These are phyloP conservation scores for Mellilla xanthometata DNA, from an alignment of 2,888 invertebrate genomes.

Conservation along the genomic window DNA sequence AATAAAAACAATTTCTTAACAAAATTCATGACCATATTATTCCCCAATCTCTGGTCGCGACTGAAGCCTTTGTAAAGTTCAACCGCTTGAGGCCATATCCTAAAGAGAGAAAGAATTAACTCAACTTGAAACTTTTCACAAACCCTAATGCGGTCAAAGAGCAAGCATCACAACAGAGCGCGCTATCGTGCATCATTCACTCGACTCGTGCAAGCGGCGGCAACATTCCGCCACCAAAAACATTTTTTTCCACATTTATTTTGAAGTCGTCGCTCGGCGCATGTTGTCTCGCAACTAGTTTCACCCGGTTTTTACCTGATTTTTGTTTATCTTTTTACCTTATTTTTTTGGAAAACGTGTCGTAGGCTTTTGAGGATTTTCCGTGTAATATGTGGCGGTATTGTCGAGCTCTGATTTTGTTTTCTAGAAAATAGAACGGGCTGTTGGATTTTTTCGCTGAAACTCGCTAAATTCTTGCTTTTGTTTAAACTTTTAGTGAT, in stretches of 20 bases:
- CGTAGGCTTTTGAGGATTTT: constrained; percentile 35
- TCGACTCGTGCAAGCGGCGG: constrained; percentile 43
- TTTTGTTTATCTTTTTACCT: constrained; percentile 30
- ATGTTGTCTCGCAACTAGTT: constrained; percentile 41
- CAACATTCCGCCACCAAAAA: constrained; percentile 39
- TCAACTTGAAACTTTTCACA: neutral
- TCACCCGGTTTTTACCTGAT: constrained; percentile 39
- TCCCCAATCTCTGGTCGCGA: no score
- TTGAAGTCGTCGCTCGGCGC: constrained; percentile 40
- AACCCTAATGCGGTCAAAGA: constrained; percentile 16
- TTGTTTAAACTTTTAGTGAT: no score
- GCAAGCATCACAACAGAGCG: constrained; percentile 35
- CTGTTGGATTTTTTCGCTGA: no score
- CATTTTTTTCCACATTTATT: constrained; percentile 31
- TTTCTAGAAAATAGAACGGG: constrained; percentile 13
- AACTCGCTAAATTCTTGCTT: no score
- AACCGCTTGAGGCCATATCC: no score
- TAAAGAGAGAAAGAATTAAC: no score
- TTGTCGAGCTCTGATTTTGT: constrained; percentile 37
- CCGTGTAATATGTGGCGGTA: constrained; percentile 36
- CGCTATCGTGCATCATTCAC: constrained; percentile 56
- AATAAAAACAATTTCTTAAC: no score
- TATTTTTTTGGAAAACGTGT: constrained; percentile 30
- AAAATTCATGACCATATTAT: no score
- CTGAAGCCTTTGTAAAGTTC: no score